A percentile compares a stretch with the other conserved stretches of the same genome.
These are phyloP conservation scores for Pluvianellus socialis DNA, from an alignment of 2,113 vertebrate genomes.

Conservation along the genomic window DNA sequence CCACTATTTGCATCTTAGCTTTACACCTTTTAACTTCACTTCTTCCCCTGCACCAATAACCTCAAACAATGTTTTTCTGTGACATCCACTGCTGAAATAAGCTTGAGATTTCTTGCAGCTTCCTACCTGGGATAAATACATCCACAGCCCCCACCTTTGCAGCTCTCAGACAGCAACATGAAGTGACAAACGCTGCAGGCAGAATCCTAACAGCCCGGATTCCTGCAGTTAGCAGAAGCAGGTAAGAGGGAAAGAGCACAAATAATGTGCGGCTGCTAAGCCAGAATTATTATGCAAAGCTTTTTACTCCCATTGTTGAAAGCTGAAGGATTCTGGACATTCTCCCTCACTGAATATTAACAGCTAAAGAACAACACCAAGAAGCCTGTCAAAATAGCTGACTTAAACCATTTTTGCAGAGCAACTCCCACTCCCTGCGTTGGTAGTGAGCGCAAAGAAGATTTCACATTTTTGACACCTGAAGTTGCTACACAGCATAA, in stretches of 20 bases:
- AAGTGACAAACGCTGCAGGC: background rate
- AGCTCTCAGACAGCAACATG: background rate
- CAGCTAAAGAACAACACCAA: background rate
- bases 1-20: background rate
- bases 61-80: background rate
- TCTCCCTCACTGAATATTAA: background rate
- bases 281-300: background rate
- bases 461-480: background rate
- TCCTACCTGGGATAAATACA: background rate
- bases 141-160: background rate
- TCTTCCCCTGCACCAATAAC: background rate
- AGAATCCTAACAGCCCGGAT: background rate
- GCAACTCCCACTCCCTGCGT: background rate
- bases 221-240: background rate
- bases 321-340: background rate
- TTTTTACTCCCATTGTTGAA: background rate
- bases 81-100: background rate
- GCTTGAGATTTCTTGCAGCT: background rate
- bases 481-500: background rate
- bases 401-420: background rate
- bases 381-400: background rate
- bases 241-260: background rate
- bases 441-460: background rate
- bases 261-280: background rate
- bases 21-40: background rate